Base-by-base conservation (phyloP, 30 jellyfish, hydroid and myxozoan genomes). In the Mastigias papua region DNA sequence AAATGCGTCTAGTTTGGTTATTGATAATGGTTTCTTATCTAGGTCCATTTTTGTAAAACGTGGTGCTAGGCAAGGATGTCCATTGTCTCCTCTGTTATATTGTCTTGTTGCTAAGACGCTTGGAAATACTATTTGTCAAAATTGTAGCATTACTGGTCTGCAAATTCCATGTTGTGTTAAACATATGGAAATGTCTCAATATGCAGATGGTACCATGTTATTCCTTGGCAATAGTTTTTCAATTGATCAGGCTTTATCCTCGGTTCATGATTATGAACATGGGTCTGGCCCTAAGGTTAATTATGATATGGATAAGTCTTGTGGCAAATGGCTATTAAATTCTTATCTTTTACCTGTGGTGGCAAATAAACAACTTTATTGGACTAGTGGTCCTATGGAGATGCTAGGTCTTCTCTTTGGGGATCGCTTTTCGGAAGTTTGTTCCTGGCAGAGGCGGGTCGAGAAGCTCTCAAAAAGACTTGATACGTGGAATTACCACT, bases 1-100 rank as follows among this genome's bases (percentile, higher is more conserved):
- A 13, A 34, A 72, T 3, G 48, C 33, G 25, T 0, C 11, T 13
- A 34, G 71, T 34, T 0, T 6, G 28, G 86, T 74, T 34, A 34
- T 15, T 34, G 27, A 28, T 20, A 74, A 74, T 68, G 86, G 67
- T 2, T 74, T 34, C 26, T 10, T 74, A 1, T 74, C 48, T 3
- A 68, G 54, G 2, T 19, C 86, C 11, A 22, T 74, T 27, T 1
- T 72, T 17, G 48, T 37, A 10, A 6, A 20, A 6, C 30, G 86
- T n/a, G 74, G 86, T 0, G 86, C 20, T 35, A 46, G 86, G 54
- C 86, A 3, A 27, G 86, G 71, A 8, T 74, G 86, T 2, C 86
- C 86, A 34, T 72, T 72, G 6, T 74, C 86, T 10, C 50, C 72
- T 72, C 72, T 74, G 17, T 35, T 74, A 0, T 74, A 74, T 27